These are phyloP conservation scores for Tubiluchus corallicola DNA, from an alignment of 2,888 invertebrate species.

Conservation along the genomic window DNA sequence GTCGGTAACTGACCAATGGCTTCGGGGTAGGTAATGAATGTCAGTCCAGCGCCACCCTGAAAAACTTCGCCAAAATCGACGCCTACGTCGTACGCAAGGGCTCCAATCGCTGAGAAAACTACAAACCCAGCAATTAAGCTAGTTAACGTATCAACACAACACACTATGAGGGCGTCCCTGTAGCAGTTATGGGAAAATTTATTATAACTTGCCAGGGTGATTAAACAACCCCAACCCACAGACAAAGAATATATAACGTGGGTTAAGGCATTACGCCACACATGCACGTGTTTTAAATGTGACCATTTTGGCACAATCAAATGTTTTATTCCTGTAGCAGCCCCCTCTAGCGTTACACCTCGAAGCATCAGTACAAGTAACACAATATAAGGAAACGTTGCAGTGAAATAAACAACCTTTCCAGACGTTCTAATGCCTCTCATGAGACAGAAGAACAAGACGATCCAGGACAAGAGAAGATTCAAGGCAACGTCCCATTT, in stretches of 20 bases:
- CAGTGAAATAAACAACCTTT: conserved; percentile 24
- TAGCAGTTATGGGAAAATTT: no score
- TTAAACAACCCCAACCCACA: no score
- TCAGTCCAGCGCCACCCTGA: conserved; percentile 54
- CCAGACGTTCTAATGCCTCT: conserved; percentile 25
- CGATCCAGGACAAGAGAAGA: conserved; percentile 21
- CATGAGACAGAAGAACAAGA: conserved; percentile 22
- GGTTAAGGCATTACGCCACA: no score
- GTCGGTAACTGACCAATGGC: conserved; percentile 49
- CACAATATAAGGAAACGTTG: conserved; percentile 21
- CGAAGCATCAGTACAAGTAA: conserved; percentile 19
- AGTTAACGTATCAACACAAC: conserved; percentile 47
- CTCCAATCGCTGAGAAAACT: conserved; percentile 57
- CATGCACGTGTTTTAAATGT: no score
- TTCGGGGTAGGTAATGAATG: conserved; percentile 56
- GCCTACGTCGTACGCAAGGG: conserved; percentile 32
- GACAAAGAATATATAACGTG: no score
- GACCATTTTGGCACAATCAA: conserved; percentile 21
- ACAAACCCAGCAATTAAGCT: conserved; percentile 58
- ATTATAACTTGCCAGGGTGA: no score
- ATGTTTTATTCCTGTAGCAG: conserved; percentile 20
- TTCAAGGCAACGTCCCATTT: conserved; percentile 22
- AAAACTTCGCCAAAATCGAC: no score
- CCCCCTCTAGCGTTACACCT: conserved; percentile 19
- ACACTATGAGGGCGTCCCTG: conserved; percentile 54